phyloP scores from a whole-genome alignment of 2,113 vertebrate species.

The Mugil cephalus region DNA sequence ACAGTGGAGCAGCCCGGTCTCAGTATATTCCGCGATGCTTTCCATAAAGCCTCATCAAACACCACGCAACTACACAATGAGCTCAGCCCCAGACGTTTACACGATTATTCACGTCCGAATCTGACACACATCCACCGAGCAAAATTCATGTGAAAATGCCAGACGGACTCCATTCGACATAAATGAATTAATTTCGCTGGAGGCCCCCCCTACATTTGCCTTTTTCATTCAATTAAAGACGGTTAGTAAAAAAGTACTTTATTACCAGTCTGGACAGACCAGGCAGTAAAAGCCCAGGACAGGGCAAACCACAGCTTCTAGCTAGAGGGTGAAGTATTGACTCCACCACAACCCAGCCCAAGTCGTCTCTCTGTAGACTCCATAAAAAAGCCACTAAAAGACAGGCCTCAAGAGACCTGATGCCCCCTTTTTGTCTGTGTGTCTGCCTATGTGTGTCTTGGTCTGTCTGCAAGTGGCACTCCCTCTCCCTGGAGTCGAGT shows the following conservation, averaged over 20 bases:
- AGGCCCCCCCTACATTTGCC: slow-evolving; percentile 63
- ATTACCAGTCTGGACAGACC: slow-evolving; percentile 67
- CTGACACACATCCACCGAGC: slow-evolving; percentile 31
- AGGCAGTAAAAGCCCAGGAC: slow-evolving; percentile 57
- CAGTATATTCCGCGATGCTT: slow-evolving; percentile 38
- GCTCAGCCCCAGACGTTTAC: slow-evolving; percentile 29
- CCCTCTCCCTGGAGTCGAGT: slow-evolving; percentile 36
- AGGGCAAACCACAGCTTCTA: slow-evolving; percentile 37
- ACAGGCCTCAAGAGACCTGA: slow-evolving; percentile 34
- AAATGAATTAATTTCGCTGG: slow-evolving; percentile 73
- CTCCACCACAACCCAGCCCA: slow-evolving; percentile 42
- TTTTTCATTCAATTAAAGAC: slow-evolving; percentile 73
- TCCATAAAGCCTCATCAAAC: slow-evolving; percentile 58
- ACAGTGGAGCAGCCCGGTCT: slow-evolving; percentile 48
- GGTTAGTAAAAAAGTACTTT: slow-evolving; percentile 75
- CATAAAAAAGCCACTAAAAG: slow-evolving; percentile 67
- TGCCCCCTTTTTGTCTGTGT: background rate
- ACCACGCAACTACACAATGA: slow-evolving; percentile 49
- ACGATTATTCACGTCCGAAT: slow-evolving; percentile 43
- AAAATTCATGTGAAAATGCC: slow-evolving; percentile 55
- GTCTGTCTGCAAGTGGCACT: slow-evolving; percentile 26
- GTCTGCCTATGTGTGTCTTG: slow-evolving; percentile 12
- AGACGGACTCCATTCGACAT: slow-evolving; percentile 62
- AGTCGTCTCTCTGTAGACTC: slow-evolving; percentile 56
- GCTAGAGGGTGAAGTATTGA: slow-evolving; percentile 54